phyloP scores from a whole-genome alignment of 2,113 vertebrate species.

The Sphyrna mokarran region DNA sequence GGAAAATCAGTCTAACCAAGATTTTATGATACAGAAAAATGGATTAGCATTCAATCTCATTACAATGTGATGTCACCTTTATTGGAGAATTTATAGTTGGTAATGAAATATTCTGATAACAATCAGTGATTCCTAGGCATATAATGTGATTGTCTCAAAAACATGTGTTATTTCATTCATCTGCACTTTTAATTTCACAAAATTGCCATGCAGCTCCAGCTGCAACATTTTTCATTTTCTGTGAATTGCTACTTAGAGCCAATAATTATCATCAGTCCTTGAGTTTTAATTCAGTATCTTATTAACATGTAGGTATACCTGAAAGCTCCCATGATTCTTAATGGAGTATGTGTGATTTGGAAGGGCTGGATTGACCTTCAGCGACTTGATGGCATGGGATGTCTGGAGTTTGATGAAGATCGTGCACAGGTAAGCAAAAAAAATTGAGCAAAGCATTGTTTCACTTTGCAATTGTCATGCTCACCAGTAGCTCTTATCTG shows the following conservation, averaged over 20 bases:
- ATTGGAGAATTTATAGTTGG: not conserved
- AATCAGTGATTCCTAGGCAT: not conserved
- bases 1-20: not conserved
- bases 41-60: not conserved
- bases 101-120: not conserved
- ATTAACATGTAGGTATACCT: constrained; percentile 76
- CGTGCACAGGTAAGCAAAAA: constrained; percentile 81
- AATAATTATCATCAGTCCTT: too few relatives aligned
- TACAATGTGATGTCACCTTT: not conserved
- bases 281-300: not conserved
- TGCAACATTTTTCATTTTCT: not conserved
- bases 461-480: not conserved
- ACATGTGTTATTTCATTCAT: not conserved
- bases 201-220: not conserved
- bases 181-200: not conserved
- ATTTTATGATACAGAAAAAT: not conserved
- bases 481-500: not conserved
- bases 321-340: constrained; percentile 97
- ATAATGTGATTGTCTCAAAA: not conserved
- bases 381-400: constrained; percentile 96
- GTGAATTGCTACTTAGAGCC: not conserved
- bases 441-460: not conserved
- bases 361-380: constrained; percentile 97
- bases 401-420: constrained; percentile 93
- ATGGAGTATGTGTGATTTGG: constrained; percentile 98